Conservation (phyloP, 1,140 invertebrate genomes). For the Temnothorax longispinosus region DNA sequence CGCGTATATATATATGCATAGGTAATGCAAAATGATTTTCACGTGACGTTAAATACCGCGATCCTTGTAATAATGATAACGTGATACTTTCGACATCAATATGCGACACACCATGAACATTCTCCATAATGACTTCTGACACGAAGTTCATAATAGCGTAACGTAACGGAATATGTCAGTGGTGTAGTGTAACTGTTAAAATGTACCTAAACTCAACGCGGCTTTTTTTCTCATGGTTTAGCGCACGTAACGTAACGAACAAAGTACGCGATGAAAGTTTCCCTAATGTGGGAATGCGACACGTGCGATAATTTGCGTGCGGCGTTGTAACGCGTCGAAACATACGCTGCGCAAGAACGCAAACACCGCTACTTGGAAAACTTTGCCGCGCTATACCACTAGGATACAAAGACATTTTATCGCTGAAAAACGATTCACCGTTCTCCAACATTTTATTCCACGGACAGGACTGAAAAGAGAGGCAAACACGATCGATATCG, state of each 20-base stretch:
- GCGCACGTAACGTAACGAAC: slow-evolving; percentile 64
- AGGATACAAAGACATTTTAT: slow-evolving; percentile 64
- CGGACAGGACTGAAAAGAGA: not conserved
- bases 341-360: slow-evolving; percentile 62
- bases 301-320: slow-evolving; percentile 71
- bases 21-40: slow-evolving; percentile 17
- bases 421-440: slow-evolving; percentile 27
- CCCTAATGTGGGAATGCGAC: slow-evolving; percentile 73
- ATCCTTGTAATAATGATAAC: not conserved
- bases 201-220: slow-evolving; percentile 3
- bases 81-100: not conserved
- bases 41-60: not conserved
- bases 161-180: not conserved
- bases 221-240: not conserved
- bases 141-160: not conserved
- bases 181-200: not conserved
- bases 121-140: not conserved
- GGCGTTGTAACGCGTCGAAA: slow-evolving; percentile 67
- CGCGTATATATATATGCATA: not conserved
- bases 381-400: slow-evolving; percentile 52
- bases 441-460: not conserved
- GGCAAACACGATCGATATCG: not conserved
- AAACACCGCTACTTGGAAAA: slow-evolving; percentile 67
- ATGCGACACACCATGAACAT: not conserved
- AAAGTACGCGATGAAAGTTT: slow-evolving; percentile 67